phyloP scores from a whole-genome alignment of 1,140 invertebrate species.

The Colletes gigas region DNA sequence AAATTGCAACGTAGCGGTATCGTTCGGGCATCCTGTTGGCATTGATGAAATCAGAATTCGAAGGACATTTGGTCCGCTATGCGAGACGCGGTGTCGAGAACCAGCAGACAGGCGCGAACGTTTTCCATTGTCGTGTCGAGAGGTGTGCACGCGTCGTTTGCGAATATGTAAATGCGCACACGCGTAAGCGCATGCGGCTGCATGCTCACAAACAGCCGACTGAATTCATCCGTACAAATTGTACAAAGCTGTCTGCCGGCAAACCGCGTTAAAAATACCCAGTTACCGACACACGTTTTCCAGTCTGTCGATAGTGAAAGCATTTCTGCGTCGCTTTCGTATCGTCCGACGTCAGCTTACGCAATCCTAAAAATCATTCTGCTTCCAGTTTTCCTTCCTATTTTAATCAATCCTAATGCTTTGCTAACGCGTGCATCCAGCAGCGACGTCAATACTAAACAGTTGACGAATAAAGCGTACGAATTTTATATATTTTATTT shows the following conservation, averaged over 20 bases:
- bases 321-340: conserved; percentile 25
- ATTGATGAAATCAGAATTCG: conserved; percentile 37
- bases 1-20: conserved; percentile 50
- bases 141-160: not conserved
- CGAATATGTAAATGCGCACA: not conserved
- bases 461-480: too few species aligned
- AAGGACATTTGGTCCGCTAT: conserved; percentile 39
- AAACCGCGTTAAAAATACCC: conserved; percentile 35
- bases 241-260: conserved; percentile 37
- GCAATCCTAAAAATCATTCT: not conserved
- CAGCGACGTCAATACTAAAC: too few species aligned
- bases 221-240: conserved; percentile 42
- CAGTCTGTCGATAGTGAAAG: conserved; percentile 48
- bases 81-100: conserved; percentile 2
- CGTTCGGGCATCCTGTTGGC: conserved; percentile 56
- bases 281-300: conserved; percentile 19
- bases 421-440: too few species aligned
- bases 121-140: conserved; percentile 6
- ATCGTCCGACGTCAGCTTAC: conserved; percentile 18
- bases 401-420: too few species aligned
- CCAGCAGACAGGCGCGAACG: conserved; percentile 3
- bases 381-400: not conserved
- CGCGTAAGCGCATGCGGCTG: too few species aligned
- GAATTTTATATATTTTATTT: too few species aligned
- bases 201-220: not conserved